Conservation (phyloP, 2,888 invertebrate species). For the Craniophora ligustri region DNA sequence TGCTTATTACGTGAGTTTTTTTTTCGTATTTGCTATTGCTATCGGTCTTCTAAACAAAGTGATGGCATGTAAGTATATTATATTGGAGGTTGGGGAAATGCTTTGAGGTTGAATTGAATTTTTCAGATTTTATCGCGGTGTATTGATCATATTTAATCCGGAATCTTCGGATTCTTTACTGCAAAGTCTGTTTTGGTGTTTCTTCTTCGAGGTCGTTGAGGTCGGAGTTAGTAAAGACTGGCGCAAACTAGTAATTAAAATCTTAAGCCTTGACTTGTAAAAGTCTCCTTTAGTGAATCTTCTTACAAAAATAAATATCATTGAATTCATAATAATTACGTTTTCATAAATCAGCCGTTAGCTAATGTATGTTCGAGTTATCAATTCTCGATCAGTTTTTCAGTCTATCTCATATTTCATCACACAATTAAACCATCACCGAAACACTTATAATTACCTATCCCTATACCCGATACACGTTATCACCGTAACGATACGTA, state of each 20-base stretch:
- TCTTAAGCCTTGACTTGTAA: background rate
- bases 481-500: conserved; percentile 73
- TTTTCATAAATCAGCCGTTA: too few relatives aligned
- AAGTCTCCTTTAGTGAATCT: background rate
- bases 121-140: too few relatives aligned
- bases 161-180: too few relatives aligned
- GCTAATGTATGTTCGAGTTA: too few relatives aligned
- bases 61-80: background rate
- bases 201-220: too few relatives aligned
- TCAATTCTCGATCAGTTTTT: too few relatives aligned
- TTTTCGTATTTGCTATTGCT: conserved; percentile 20
- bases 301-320: background rate
- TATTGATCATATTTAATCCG: too few relatives aligned
- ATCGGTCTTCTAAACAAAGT: background rate
- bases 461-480: conserved; percentile 61
- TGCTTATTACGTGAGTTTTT: conserved; percentile 36
- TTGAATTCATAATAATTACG: too few relatives aligned
- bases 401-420: conserved; percentile 2
- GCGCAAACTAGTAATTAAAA: too few relatives aligned
- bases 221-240: too few relatives aligned
- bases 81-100: background rate
- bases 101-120: too few relatives aligned
- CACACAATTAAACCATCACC: conserved; percentile 31
- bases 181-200: too few relatives aligned
- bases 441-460: conserved; percentile 48